Evolutionary conservation across 2,113 vertebrate species (phyloP).

Genomic region (Isichthys henryi): DNA sequence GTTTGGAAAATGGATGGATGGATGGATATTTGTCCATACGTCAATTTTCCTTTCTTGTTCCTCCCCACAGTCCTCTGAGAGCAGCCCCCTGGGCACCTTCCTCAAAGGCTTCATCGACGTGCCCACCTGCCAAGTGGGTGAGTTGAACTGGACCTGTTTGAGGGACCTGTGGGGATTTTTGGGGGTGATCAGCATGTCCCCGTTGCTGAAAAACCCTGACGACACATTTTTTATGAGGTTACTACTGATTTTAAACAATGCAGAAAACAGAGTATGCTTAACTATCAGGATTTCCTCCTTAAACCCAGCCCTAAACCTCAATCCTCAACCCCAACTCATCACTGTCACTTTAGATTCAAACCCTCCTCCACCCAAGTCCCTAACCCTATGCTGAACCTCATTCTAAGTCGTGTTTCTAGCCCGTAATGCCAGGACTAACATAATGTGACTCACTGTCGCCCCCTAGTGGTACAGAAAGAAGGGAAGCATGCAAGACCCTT

Average conservation of each 20-base stretch:
- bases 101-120: constrained; percentile 66
- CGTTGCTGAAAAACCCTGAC: neutral
- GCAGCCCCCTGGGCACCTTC: constrained; percentile 63
- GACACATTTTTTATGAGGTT: neutral
- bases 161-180: neutral
- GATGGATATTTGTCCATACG: neutral
- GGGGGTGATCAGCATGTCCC: neutral
- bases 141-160: constrained; percentile 26
- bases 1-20: no score
- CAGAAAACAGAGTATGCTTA: neutral
- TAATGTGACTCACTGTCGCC: neutral
- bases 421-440: neutral
- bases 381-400: neutral
- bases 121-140: constrained; percentile 60
- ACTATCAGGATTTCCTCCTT: neutral
- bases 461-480: constrained; percentile 58
- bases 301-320: neutral
- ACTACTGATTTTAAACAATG: neutral
- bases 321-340: neutral
- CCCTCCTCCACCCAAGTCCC: neutral
- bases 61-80: constrained; percentile 56
- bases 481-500: constrained; percentile 52
- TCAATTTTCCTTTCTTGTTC: neutral
- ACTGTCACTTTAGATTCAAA: neutral
- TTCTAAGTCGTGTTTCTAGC: neutral